Percentiles rank a stretch among this genome's conserved stretches.
phyloP scores from a whole-genome alignment of 2,797 vertebrate genomes.

The Megaceryle alcyon region DNA sequence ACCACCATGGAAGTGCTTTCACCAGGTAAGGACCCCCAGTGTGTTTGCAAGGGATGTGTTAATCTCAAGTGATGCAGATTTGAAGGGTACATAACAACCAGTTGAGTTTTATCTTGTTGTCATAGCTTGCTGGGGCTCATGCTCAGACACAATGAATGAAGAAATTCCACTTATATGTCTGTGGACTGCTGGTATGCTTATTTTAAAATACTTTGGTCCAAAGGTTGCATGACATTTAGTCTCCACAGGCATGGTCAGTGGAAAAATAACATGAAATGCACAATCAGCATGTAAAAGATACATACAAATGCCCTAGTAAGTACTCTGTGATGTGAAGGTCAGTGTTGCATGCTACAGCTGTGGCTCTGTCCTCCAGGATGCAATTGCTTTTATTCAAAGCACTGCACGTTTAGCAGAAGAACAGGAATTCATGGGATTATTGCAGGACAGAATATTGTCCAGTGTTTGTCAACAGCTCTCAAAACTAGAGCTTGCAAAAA shows the following conservation, averaged over 20 bases:
- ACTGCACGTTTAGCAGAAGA: background rate
- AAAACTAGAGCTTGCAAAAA: background rate
- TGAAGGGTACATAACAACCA: background rate
- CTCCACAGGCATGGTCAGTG: background rate
- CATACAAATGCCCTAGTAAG: background rate
- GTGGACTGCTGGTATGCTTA: background rate
- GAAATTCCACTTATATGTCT: background rate
- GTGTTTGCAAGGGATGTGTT: background rate
- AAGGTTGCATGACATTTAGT: background rate
- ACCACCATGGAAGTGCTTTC: background rate
- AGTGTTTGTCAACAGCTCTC: background rate
- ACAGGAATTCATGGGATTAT: background rate
- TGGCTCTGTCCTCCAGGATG: background rate
- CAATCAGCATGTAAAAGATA: background rate
- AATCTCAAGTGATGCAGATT: background rate
- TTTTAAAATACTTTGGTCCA: background rate
- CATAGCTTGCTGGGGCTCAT: background rate
- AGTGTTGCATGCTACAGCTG: background rate
- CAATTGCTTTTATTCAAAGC: background rate
- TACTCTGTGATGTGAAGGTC: background rate
- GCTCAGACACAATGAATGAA: background rate
- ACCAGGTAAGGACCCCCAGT: background rate
- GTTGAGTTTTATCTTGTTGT: background rate
- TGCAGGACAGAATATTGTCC: background rate
- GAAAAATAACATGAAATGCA: background rate